Conservation (phyloP, 2,888 invertebrate genomes). For the Osedax fenrisi region DNA sequence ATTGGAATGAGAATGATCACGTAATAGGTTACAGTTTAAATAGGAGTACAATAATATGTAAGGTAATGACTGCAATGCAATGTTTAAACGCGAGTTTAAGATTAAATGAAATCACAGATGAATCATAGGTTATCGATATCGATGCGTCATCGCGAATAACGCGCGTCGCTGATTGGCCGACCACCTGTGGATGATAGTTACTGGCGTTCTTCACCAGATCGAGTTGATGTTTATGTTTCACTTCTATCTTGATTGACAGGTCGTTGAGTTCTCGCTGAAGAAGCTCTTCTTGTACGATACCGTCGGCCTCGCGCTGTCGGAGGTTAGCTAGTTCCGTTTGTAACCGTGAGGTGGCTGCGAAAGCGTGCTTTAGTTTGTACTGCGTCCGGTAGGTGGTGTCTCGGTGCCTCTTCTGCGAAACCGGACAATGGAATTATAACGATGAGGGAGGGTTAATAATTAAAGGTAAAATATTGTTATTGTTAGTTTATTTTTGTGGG, state of each 20-base stretch:
- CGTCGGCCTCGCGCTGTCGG: constrained; percentile 38
- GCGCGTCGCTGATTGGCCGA: no score
- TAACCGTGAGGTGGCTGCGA: constrained; percentile 39
- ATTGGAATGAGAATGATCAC: no score
- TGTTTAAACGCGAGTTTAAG: no score
- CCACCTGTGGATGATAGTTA: not conserved
- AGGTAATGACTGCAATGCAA: no score
- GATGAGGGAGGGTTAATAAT: no score
- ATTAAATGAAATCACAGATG: no score
- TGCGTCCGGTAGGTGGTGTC: constrained; percentile 40
- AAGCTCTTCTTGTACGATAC: constrained; percentile 31
- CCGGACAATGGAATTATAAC: constrained; percentile 38
- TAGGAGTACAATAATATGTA: no score
- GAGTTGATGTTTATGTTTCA: constrained; percentile 39
- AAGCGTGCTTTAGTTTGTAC: constrained; percentile 40
- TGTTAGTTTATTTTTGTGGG: no score
- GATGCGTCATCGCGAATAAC: no score
- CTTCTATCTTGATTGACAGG: constrained; percentile 41
- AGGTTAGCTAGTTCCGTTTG: constrained; percentile 36
- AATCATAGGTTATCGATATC: no score
- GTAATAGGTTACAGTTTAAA: no score
- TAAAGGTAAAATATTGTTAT: no score
- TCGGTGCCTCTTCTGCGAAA: constrained; percentile 37
- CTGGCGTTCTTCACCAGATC: constrained; percentile 30
- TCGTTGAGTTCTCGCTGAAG: constrained; percentile 38